Evolutionary conservation across 1,140 invertebrate genomes (phyloP).

Genomic region (Magallana ariakensis): DNA sequence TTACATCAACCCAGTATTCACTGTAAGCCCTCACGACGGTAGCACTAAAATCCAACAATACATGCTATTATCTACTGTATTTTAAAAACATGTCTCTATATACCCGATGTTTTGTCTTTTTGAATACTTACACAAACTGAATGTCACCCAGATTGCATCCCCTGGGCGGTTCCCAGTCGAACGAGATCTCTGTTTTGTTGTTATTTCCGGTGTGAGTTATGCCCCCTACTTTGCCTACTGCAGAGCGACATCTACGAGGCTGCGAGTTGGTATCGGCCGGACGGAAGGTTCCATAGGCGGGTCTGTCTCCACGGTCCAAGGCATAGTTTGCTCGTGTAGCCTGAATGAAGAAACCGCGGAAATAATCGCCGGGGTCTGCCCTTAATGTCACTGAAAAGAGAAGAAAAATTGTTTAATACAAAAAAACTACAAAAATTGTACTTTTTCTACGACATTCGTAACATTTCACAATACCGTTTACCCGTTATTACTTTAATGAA

Average conservation of each 20-base stretch:
- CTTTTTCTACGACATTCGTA: too few relatives aligned
- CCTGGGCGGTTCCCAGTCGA: slow-evolving; percentile 51
- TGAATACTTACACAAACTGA: slow-evolving; percentile 56
- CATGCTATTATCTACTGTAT: too few relatives aligned
- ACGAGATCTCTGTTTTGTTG: slow-evolving; percentile 50
- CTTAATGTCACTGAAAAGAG: slow-evolving; percentile 49
- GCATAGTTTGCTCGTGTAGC: slow-evolving; percentile 45
- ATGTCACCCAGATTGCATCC: slow-evolving; percentile 53
- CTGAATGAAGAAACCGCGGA: slow-evolving; percentile 57
- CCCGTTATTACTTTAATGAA: too few relatives aligned
- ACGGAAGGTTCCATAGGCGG: slow-evolving; percentile 54
- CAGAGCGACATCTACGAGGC: slow-evolving; percentile 45
- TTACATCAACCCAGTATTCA: slow-evolving; percentile 56
- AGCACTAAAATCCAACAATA: slow-evolving; percentile 32
- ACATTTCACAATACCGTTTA: too few relatives aligned
- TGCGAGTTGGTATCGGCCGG: slow-evolving; percentile 47
- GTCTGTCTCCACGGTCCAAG: slow-evolving; percentile 49
- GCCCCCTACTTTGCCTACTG: slow-evolving; percentile 50
- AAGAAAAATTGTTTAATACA: neutral
- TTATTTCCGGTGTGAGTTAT: slow-evolving; percentile 55
- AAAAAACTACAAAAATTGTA: too few relatives aligned
- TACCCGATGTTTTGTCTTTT: neutral
- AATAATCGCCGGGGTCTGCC: slow-evolving; percentile 48
- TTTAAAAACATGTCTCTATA: neutral
- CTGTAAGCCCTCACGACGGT: slow-evolving; percentile 53